Evolutionary conservation across 2,113 vertebrate species (phyloP).

Genomic region (Antennarius striatus): DNA sequence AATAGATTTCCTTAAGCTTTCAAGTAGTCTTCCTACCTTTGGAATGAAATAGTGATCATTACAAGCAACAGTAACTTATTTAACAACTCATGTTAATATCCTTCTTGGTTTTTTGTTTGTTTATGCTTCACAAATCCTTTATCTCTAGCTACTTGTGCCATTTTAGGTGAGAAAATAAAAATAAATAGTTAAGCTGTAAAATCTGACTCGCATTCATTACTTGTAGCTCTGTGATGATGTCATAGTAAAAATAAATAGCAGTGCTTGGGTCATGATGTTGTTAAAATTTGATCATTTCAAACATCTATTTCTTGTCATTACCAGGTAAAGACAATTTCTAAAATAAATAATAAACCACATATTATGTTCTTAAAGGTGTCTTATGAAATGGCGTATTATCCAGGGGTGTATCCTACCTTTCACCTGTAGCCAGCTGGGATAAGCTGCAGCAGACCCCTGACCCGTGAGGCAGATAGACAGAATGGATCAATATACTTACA

Average conservation of each 20-base stretch:
- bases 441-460: too few relatives aligned
- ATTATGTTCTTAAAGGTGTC: too few relatives aligned
- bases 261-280: slow-evolving; percentile 34
- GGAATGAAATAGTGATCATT: slow-evolving; percentile 47
- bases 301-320: neutral
- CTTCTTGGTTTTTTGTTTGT: slow-evolving; percentile 35
- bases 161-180: slow-evolving; percentile 27
- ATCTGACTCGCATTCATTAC: slow-evolving; percentile 20
- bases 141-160: slow-evolving; percentile 35
- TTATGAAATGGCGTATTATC: too few relatives aligned
- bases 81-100: slow-evolving; percentile 41
- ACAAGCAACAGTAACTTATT: slow-evolving; percentile 67
- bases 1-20: slow-evolving; percentile 47
- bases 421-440: too few relatives aligned
- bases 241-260: slow-evolving; percentile 1
- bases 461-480: too few relatives aligned
- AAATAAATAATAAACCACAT: too few relatives aligned
- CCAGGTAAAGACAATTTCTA: neutral
- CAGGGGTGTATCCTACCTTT: too few relatives aligned
- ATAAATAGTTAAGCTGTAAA: slow-evolving; percentile 31
- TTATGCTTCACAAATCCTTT: slow-evolving; percentile 38
- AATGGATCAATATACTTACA: too few relatives aligned
- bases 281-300: slow-evolving; percentile 17
- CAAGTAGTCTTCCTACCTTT: slow-evolving; percentile 66
- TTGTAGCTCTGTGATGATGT: slow-evolving; percentile 38